A percentile compares a stretch with the other conserved stretches of the same genome.
Conservation (phyloP, 2,797 vertebrate genomes). For the Etheostoma perlongum region DNA sequence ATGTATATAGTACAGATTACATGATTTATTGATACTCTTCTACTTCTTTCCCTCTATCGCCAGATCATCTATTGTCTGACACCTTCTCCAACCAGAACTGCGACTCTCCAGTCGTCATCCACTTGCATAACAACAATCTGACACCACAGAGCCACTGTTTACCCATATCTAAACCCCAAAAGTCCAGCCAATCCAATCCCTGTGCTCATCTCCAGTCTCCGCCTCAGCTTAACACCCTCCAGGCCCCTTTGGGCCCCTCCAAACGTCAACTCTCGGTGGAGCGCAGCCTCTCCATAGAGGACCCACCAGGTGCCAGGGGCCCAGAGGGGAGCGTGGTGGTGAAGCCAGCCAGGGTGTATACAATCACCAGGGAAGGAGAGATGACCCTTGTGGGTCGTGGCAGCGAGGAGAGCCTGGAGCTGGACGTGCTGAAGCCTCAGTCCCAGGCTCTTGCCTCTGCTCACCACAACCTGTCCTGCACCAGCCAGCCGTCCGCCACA, state of each 20-base stretch:
- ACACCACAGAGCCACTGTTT: slow-evolving; percentile 72
- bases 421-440: slow-evolving; percentile 88
- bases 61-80: slow-evolving; percentile 94
- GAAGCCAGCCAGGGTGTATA: slow-evolving; percentile 91
- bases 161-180: slow-evolving; percentile 67
- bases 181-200: slow-evolving; percentile 54
- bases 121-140: slow-evolving; percentile 79
- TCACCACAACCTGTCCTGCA: slow-evolving; percentile 52
- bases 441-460: slow-evolving; percentile 41
- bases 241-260: slow-evolving; percentile 85
- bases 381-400: slow-evolving; percentile 87
- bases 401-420: slow-evolving; percentile 90
- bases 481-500: slow-evolving; percentile 69
- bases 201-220: slow-evolving; percentile 47
- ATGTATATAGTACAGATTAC: background rate
- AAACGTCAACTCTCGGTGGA: slow-evolving; percentile 90
- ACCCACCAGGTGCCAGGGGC: slow-evolving; percentile 51
- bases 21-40: background rate
- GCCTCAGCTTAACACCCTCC: slow-evolving; percentile 62
- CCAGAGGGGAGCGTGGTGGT: slow-evolving; percentile 78
- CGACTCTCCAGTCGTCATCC: slow-evolving; percentile 85
- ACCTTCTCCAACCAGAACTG: slow-evolving; percentile 88
- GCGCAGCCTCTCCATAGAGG: slow-evolving; percentile 88
- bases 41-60: slow-evolving; percentile 37
- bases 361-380: slow-evolving; percentile 90